Conservation (phyloP, 2,113 vertebrate species). For the Scortum barcoo region DNA sequence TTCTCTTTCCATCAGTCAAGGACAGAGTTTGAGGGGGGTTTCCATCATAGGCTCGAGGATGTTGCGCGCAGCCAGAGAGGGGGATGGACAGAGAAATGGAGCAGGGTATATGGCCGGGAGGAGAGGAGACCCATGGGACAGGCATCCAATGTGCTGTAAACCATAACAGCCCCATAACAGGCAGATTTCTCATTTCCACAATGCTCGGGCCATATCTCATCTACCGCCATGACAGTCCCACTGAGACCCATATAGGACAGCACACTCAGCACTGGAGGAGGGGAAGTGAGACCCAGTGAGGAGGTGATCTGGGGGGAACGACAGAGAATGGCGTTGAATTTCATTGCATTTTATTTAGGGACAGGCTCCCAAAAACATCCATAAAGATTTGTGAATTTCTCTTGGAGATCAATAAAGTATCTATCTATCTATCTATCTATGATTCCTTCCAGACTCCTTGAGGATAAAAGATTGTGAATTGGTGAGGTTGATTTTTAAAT, state of each 20-base stretch:
- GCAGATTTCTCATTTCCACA: constrained; percentile 74
- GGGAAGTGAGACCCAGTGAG: constrained; percentile 17
- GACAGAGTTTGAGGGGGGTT: constrained; percentile 16
- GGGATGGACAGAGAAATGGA: constrained; percentile 48
- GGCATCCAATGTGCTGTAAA: constrained; percentile 70
- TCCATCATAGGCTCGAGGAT: not conserved
- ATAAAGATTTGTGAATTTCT: too few species aligned
- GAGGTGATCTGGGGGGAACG: constrained; percentile 16
- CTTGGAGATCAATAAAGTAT: too few species aligned
- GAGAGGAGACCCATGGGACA: constrained; percentile 73
- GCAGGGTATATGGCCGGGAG: constrained; percentile 28
- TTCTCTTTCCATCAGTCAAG: constrained; percentile 28
- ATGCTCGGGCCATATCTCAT: constrained; percentile 66
- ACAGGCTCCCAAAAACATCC: not conserved
- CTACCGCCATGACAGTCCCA: constrained; percentile 57
- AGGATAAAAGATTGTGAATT: not conserved
- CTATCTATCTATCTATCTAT: too few species aligned
- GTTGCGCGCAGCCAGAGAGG: constrained; percentile 15
- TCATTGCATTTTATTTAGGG: constrained; percentile 3
- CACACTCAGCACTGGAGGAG: constrained; percentile 65
- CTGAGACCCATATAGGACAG: constrained; percentile 54
- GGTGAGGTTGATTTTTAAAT: not conserved
- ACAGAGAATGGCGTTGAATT: not conserved
- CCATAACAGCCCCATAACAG: constrained; percentile 74
- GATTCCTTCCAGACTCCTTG: not conserved